Conservation (phyloP, 2,113 vertebrate species). For the Callopanchax toddi region DNA sequence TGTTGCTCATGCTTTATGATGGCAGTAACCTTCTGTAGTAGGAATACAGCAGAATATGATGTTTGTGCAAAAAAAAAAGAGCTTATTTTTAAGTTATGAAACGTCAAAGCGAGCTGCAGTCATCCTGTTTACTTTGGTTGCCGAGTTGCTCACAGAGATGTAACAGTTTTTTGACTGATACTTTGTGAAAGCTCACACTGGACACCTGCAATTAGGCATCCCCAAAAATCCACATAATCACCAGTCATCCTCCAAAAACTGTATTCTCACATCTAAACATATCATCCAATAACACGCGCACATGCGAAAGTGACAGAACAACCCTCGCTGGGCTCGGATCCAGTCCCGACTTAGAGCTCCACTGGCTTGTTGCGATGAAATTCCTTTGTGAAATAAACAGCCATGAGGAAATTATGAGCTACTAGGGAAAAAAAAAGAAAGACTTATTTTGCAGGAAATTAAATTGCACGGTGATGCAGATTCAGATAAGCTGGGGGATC, state of each 20-base stretch:
- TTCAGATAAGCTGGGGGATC: slow-evolving; percentile 11
- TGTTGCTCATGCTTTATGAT: slow-evolving; percentile 7
- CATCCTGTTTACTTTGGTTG: slow-evolving; percentile 50
- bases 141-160: slow-evolving; percentile 32
- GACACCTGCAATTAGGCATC: slow-evolving; percentile 30
- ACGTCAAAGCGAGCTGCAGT: background rate
- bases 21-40: background rate
- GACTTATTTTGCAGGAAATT: slow-evolving; percentile 44
- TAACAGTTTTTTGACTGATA: slow-evolving; percentile 46
- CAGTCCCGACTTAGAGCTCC: slow-evolving; percentile 19
- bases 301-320: slow-evolving; percentile 4
- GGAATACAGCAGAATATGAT: background rate
- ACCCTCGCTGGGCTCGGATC: slow-evolving; percentile 23
- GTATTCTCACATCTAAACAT: background rate
- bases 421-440: slow-evolving; percentile 13
- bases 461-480: slow-evolving; percentile 31
- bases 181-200: slow-evolving; percentile 8
- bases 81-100: background rate
- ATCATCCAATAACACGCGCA: background rate
- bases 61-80: background rate
- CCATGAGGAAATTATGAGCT: slow-evolving; percentile 40
- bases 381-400: slow-evolving; percentile 34
- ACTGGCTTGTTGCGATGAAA: slow-evolving; percentile 29
- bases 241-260: slow-evolving; percentile 18
- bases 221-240: slow-evolving; percentile 11